Conservation (phyloP, 2,888 invertebrate genomes). For the Phoenoteleia sp. region DNA sequence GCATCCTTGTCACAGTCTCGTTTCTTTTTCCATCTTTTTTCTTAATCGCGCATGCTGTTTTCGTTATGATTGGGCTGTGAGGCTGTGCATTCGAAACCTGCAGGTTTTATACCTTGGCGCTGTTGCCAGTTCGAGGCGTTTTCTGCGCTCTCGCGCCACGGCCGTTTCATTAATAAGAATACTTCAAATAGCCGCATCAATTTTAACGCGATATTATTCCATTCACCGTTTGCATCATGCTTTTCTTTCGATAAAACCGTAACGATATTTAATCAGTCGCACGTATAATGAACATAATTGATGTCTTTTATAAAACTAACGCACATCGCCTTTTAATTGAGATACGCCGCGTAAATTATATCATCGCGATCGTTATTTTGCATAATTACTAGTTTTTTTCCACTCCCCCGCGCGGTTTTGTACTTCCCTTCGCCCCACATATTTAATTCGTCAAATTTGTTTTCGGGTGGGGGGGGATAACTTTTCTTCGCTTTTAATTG, state of each 20-base stretch:
- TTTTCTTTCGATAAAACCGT: conserved; percentile 60
- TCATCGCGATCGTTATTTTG: conserved; percentile 32
- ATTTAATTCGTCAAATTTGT: conserved; percentile 21
- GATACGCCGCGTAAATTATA: conserved; percentile 25
- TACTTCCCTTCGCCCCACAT: not conserved
- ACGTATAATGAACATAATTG: conserved; percentile 45
- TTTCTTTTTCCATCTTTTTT: conserved; percentile 20
- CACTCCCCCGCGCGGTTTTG: not conserved
- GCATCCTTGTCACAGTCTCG: conserved; percentile 67
- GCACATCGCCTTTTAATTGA: conserved; percentile 24
- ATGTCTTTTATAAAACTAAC: conserved; percentile 17
- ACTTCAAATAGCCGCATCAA: conserved; percentile 68
- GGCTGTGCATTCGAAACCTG: conserved; percentile 70
- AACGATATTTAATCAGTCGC: conserved; percentile 62
- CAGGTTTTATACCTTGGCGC: conserved; percentile 62
- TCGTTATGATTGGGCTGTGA: conserved; percentile 71
- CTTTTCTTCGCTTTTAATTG: conserved; percentile 50
- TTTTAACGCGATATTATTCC: conserved; percentile 69
- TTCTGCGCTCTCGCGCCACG: conserved; percentile 42
- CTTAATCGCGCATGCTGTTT: conserved; percentile 65
- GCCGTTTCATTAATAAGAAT: conserved; percentile 73
- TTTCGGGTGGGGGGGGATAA: not conserved
- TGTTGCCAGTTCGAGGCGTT: conserved; percentile 54
- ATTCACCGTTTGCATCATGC: conserved; percentile 60
- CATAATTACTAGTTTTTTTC: not conserved